phyloP scores from a whole-genome alignment of 2,888 invertebrate species.

The Melinaea menophilus region DNA sequence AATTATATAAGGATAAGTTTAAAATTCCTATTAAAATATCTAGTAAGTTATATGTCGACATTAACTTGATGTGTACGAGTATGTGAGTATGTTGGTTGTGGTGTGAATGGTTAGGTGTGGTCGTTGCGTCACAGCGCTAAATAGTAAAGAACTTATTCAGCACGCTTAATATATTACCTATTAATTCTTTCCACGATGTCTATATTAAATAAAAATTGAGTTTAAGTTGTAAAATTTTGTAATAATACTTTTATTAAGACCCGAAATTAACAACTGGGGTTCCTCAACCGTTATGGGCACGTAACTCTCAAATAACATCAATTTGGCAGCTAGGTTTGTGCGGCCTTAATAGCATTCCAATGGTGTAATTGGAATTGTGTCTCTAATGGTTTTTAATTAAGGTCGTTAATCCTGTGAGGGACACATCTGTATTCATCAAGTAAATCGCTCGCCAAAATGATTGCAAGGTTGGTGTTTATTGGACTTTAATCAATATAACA shows the following conservation, averaged over 20 bases:
- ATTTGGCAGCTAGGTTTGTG: constrained; percentile 1
- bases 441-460: constrained; percentile 14
- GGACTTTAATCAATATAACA: background rate
- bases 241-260: too few species aligned
- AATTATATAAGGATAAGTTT: too few species aligned
- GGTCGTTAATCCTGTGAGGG: constrained; percentile 15
- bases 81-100: background rate
- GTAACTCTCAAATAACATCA: too few species aligned
- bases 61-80: background rate
- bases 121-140: background rate
- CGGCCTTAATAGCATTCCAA: constrained; percentile 2
- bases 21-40: too few species aligned
- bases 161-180: background rate
- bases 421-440: constrained; percentile 3
- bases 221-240: background rate
- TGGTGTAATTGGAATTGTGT: constrained; percentile 9
- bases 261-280: too few species aligned
- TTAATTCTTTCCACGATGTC: background rate
- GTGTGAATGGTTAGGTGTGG: background rate
- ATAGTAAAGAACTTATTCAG: constrained; percentile 1
- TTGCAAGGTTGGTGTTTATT: constrained; percentile 14
- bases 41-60: background rate
- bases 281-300: too few species aligned
- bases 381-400: constrained; percentile 13
- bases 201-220: background rate